Conservation (phyloP, 2,113 vertebrate species). For the Benitochromis conjunctus region DNA sequence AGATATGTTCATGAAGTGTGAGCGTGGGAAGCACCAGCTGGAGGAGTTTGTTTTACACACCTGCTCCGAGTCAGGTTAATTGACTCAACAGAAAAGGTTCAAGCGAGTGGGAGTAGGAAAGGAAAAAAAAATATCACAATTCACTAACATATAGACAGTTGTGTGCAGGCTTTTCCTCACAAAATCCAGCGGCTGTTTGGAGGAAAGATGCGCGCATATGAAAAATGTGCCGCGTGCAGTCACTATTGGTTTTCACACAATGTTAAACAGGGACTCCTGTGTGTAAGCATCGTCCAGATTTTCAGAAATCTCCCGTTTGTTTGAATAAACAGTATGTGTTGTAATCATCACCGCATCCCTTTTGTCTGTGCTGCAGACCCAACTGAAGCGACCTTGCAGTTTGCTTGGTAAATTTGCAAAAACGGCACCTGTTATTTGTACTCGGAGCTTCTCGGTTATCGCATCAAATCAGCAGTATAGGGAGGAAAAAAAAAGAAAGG, state of each 20-base stretch:
- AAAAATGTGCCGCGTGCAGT: not conserved
- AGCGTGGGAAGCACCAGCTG: not conserved
- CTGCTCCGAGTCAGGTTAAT: constrained; percentile 1
- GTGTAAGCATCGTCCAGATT: not conserved
- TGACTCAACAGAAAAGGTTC: not conserved
- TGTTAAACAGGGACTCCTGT: not conserved
- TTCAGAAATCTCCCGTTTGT: not conserved
- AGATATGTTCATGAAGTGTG: not conserved
- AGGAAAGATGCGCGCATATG: not conserved
- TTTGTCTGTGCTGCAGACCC: not conserved
- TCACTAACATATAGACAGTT: not conserved
- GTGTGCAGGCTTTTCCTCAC: not conserved
- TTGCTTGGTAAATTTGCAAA: not conserved
- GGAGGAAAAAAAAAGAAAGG: not conserved
- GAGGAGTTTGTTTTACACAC: not conserved
- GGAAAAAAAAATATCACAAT: not conserved
- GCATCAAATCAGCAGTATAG: not conserved
- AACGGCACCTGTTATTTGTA: not conserved
- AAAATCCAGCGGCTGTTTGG: not conserved
- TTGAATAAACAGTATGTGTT: not conserved
- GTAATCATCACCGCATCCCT: not conserved
- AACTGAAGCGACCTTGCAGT: not conserved
- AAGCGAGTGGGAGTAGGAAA: not conserved
- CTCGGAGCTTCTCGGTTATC: not conserved
- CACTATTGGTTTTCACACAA: not conserved